phyloP scores from a whole-genome alignment of 1,140 invertebrate species.

The Drosophila jambulina region DNA sequence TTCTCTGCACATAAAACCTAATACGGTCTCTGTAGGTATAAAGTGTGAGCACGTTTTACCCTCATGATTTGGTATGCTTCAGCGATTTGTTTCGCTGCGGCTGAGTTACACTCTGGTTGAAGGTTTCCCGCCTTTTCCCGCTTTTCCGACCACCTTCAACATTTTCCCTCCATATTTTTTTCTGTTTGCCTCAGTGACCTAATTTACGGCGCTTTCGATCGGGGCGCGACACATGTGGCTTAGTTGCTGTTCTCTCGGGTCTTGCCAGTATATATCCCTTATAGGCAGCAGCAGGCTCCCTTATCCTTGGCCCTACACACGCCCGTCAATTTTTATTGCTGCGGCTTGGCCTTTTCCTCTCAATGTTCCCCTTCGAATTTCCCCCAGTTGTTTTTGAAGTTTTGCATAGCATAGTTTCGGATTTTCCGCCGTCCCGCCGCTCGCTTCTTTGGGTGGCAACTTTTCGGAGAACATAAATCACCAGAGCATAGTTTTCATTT shows the following conservation, averaged over 20 bases:
- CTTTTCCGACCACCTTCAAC: slow-evolving; percentile 5
- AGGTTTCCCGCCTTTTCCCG: slow-evolving; percentile 28
- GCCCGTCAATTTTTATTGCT: slow-evolving; percentile 69
- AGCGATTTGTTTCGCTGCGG: slow-evolving; percentile 66
- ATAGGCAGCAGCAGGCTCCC: slow-evolving; percentile 40
- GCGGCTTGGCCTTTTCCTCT: slow-evolving; percentile 51
- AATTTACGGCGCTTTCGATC: slow-evolving; percentile 81
- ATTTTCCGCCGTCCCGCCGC: slow-evolving; percentile 25
- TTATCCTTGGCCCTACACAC: slow-evolving; percentile 51
- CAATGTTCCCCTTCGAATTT: not conserved
- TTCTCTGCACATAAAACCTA: slow-evolving; percentile 12
- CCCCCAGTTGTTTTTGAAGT: slow-evolving; percentile 68
- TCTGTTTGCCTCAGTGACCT: slow-evolving; percentile 60
- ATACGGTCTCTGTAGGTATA: slow-evolving; percentile 1
- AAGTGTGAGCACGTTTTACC: slow-evolving; percentile 62
- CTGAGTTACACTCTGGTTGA: slow-evolving; percentile 41
- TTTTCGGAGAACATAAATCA: slow-evolving; percentile 71
- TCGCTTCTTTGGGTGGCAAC: slow-evolving; percentile 38
- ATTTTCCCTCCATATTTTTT: slow-evolving; percentile 1
- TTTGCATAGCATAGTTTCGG: slow-evolving; percentile 70
- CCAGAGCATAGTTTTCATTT: slow-evolving; percentile 58
- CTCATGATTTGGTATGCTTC: slow-evolving; percentile 72
- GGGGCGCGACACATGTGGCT: slow-evolving; percentile 71
- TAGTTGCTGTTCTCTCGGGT: slow-evolving; percentile 28
- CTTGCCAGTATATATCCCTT: slow-evolving; percentile 24